Conservation (phyloP, 1,140 invertebrate species). For the Propsilocerus akamusi region DNA sequence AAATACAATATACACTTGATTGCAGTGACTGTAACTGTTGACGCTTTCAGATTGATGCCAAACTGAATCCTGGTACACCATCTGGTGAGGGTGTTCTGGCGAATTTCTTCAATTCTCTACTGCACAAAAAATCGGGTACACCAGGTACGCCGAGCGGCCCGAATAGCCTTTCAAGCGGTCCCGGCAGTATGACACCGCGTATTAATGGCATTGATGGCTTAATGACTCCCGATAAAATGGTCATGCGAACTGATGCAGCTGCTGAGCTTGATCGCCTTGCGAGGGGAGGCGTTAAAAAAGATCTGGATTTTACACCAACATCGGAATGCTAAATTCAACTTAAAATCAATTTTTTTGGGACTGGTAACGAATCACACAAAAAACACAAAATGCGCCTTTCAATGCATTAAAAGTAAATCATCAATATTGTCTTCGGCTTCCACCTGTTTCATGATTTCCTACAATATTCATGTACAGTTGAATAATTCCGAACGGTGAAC, state of each 20-base stretch:
- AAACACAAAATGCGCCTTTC: too few relatives aligned
- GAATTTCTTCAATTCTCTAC: slow-evolving; percentile 94
- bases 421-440: too few relatives aligned
- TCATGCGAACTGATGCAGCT: slow-evolving; percentile 71
- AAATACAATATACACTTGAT: not conserved
- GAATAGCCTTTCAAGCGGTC: slow-evolving; percentile 13
- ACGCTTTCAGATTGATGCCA: slow-evolving; percentile 41
- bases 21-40: not conserved
- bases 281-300: slow-evolving; percentile 28
- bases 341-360: too few relatives aligned
- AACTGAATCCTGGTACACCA: slow-evolving; percentile 38
- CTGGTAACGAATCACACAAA: too few relatives aligned
- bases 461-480: too few relatives aligned
- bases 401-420: too few relatives aligned
- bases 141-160: slow-evolving; percentile 31
- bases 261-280: slow-evolving; percentile 83
- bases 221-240: slow-evolving; percentile 35
- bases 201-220: slow-evolving; percentile 19
- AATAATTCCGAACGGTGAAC: too few relatives aligned
- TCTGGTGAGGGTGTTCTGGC: slow-evolving; percentile 86
- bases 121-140: slow-evolving; percentile 76
- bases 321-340: slow-evolving; percentile 18
- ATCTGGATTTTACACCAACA: slow-evolving; percentile 21
- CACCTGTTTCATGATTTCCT: too few relatives aligned
- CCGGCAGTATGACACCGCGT: slow-evolving; percentile 18